Conservation (phyloP, 2,113 vertebrate genomes). For the Platichthys flesus region DNA sequence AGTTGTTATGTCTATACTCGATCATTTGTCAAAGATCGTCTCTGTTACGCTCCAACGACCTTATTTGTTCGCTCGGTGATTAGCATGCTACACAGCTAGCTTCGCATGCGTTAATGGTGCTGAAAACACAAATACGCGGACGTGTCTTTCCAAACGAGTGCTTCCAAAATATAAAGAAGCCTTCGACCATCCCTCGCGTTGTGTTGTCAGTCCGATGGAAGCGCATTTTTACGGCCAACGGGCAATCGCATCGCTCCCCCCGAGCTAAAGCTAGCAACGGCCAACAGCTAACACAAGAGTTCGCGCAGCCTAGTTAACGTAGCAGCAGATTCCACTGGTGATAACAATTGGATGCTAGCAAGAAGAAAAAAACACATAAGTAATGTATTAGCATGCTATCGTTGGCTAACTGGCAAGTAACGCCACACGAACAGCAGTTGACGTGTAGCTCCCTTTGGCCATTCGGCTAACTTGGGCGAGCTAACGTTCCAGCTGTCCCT, state of each 20-base stretch:
- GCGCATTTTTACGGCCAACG: constrained; percentile 5
- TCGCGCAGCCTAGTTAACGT: constrained; percentile 23
- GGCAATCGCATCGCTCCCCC: constrained; percentile 26
- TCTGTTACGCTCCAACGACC: constrained; percentile 22
- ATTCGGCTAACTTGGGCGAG: constrained; percentile 40
- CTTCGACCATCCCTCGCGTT: neutral
- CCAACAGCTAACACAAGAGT: constrained; percentile 52
- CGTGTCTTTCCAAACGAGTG: neutral
- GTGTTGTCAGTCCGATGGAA: constrained; percentile 59
- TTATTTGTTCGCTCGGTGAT: constrained; percentile 45
- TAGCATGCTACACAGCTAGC: constrained; percentile 49
- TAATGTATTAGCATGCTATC: neutral
- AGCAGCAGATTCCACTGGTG: constrained; percentile 47
- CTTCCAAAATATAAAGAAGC: neutral
- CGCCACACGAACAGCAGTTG: constrained; percentile 10
- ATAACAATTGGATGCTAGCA: constrained; percentile 28
- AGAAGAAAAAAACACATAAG: neutral
- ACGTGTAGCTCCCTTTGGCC: constrained; percentile 15
- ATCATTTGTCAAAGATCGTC: constrained; percentile 24
- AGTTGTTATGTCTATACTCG: neutral
- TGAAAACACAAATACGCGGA: constrained; percentile 12
- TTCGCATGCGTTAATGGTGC: neutral
- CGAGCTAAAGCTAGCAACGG: constrained; percentile 60
- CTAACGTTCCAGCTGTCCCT: constrained; percentile 8
- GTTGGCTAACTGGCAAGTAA: constrained; percentile 9